These are phyloP conservation scores for Merodon equestris DNA, from an alignment of 2,888 invertebrate species.

Conservation along the genomic window DNA sequence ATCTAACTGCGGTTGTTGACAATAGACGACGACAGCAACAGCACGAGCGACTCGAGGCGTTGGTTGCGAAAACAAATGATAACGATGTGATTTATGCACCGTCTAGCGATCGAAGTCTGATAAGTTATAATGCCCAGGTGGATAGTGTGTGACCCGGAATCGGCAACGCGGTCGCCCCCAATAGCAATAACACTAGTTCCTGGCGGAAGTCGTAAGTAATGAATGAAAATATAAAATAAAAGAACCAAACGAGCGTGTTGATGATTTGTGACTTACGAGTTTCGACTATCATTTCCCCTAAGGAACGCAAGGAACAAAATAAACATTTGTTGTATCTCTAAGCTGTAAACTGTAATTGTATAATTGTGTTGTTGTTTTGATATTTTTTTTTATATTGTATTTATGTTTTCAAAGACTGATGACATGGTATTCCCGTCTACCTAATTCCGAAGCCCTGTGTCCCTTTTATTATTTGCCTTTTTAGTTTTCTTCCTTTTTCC, in stretches of 20 bases:
- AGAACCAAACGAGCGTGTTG: too few species aligned
- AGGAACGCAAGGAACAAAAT: not conserved
- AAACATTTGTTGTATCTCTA: slow-evolving; percentile 42
- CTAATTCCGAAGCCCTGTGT: too few species aligned
- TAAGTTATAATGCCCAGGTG: slow-evolving; percentile 74
- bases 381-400: too few species aligned
- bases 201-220: slow-evolving; percentile 50
- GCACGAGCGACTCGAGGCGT: slow-evolving; percentile 9
- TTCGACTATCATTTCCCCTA: slow-evolving; percentile 21
- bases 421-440: slow-evolving; percentile 45
- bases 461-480: too few species aligned
- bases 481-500: too few species aligned
- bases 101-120: slow-evolving; percentile 76
- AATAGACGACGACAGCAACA: slow-evolving; percentile 58
- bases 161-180: too few species aligned
- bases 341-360: not conserved
- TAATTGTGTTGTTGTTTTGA: too few species aligned
- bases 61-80: slow-evolving; percentile 53
- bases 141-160: slow-evolving; percentile 62
- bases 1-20: slow-evolving; percentile 59
- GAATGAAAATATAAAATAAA: slow-evolving; percentile 9
- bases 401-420: slow-evolving; percentile 49
- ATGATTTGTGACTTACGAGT: too few species aligned
- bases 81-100: slow-evolving; percentile 78
- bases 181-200: slow-evolving; percentile 35